These are phyloP conservation scores for Bombus pyrosoma DNA, from an alignment of 1,140 invertebrate genomes.

Conservation along the genomic window DNA sequence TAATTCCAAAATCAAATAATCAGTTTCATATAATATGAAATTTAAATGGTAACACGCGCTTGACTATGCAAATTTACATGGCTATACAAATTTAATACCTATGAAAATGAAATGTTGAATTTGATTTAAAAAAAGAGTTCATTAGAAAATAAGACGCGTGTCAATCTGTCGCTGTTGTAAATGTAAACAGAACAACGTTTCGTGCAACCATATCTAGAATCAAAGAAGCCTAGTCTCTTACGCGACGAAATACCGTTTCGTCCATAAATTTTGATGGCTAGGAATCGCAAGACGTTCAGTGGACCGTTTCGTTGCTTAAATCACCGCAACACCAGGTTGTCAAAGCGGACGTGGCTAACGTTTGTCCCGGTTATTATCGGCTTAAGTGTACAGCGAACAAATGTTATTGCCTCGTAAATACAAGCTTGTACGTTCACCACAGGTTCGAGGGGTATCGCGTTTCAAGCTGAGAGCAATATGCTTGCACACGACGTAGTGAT, in stretches of 20 bases:
- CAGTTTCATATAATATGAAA: too few species aligned
- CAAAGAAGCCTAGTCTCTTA: neutral
- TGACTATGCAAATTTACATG: too few species aligned
- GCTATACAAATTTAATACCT: too few species aligned
- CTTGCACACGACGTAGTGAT: slow-evolving; percentile 44
- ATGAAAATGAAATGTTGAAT: too few species aligned
- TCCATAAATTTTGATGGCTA: slow-evolving; percentile 43
- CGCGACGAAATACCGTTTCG: slow-evolving; percentile 23
- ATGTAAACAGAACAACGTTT: too few species aligned
- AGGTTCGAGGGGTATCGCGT: slow-evolving; percentile 50
- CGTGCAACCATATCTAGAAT: too few species aligned
- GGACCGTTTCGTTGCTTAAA: slow-evolving; percentile 54
- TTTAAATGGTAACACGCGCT: too few species aligned
- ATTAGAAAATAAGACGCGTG: too few species aligned
- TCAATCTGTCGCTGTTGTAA: too few species aligned
- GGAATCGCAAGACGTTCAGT: neutral
- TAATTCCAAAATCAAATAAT: too few species aligned
- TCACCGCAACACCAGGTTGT: slow-evolving; percentile 44
- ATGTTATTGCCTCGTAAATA: slow-evolving; percentile 67
- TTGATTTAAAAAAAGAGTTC: too few species aligned
- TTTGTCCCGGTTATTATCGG: slow-evolving; percentile 66
- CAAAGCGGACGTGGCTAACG: slow-evolving; percentile 22
- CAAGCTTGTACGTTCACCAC: slow-evolving; percentile 34
- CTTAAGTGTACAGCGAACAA: slow-evolving; percentile 63
- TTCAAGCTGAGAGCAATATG: slow-evolving; percentile 57